These are phyloP conservation scores for Sigmodon hispidus DNA, from an alignment of 2,113 vertebrate genomes.

Conservation along the genomic window DNA sequence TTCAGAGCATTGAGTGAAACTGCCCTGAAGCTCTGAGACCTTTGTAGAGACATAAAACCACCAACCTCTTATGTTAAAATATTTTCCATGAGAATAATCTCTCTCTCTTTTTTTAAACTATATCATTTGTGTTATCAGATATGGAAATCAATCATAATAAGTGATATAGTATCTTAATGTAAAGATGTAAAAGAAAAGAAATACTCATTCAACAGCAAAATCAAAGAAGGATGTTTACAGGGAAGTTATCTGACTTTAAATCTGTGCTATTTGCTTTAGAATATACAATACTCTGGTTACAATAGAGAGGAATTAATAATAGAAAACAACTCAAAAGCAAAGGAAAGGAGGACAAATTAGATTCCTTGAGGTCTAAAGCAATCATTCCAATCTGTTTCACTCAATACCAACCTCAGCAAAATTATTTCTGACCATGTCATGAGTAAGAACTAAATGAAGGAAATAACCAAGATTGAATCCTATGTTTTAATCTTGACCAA, in stretches of 20 bases:
- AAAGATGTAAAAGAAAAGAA: constrained; percentile 6
- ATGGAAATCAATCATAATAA: background rate
- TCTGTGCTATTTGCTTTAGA: constrained; percentile 6
- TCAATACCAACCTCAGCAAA: background rate
- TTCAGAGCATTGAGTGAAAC: background rate
- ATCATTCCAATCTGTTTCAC: background rate
- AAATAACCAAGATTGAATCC: background rate
- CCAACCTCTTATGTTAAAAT: background rate
- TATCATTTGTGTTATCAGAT: background rate
- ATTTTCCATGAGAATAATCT: background rate
- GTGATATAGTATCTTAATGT: background rate
- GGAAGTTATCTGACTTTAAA: background rate
- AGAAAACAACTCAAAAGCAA: background rate
- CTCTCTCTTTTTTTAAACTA: background rate
- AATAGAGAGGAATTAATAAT: background rate
- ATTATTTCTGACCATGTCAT: background rate
- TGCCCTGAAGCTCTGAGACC: background rate
- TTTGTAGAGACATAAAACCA: background rate
- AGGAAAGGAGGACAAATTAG: background rate
- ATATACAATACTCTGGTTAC: background rate
- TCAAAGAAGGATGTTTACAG: background rate
- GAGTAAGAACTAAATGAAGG: background rate
- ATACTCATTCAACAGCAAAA: background rate
- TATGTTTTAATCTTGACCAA: background rate
- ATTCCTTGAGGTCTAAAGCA: background rate